Percentiles rank a stretch among this genome's conserved stretches.
phyloP scores from a whole-genome alignment of 2,797 vertebrate species.

The Todus mexicanus region DNA sequence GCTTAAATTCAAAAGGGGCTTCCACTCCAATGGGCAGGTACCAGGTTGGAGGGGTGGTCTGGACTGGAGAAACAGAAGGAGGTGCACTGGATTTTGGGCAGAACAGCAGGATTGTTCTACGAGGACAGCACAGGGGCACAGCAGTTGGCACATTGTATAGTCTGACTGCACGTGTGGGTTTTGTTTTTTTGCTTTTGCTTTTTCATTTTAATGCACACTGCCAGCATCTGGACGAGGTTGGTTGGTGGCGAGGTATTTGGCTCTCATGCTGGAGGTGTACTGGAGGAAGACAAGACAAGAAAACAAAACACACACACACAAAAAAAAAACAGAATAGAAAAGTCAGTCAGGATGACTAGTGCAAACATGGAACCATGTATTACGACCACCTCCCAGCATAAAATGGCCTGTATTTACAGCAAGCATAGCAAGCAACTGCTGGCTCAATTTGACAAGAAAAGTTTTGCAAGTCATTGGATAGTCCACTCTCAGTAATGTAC shows the following conservation, averaged over 20 bases:
- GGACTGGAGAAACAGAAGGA: conserved; percentile 61
- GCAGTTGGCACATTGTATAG: conserved; percentile 68
- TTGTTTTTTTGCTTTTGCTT: conserved; percentile 16
- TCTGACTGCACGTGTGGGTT: conserved; percentile 53
- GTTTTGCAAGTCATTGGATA: background rate
- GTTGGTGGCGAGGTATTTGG: conserved; percentile 97
- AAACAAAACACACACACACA: background rate
- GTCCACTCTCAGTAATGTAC: background rate
- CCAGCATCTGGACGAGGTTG: conserved; percentile 86
- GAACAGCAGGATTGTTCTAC: conserved; percentile 49
- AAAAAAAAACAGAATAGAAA: conserved; percentile 16
- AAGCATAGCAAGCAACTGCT: background rate
- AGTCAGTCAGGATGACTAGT: background rate
- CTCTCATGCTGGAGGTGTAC: conserved; percentile 99
- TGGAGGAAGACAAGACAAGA: conserved; percentile 70
- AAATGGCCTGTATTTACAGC: background rate
- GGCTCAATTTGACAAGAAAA: background rate
- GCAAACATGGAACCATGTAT: background rate
- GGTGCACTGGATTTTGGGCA: conserved; percentile 72
- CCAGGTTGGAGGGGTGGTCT: conserved; percentile 64
- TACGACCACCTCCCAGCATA: background rate
- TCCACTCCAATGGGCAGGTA: conserved; percentile 15
- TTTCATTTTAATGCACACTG: conserved; percentile 77
- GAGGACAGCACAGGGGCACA: conserved; percentile 52
- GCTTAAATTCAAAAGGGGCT: conserved; percentile 18